Conservation (phyloP, 2,888 invertebrate genomes). For the Sphaeridia pumilis region DNA sequence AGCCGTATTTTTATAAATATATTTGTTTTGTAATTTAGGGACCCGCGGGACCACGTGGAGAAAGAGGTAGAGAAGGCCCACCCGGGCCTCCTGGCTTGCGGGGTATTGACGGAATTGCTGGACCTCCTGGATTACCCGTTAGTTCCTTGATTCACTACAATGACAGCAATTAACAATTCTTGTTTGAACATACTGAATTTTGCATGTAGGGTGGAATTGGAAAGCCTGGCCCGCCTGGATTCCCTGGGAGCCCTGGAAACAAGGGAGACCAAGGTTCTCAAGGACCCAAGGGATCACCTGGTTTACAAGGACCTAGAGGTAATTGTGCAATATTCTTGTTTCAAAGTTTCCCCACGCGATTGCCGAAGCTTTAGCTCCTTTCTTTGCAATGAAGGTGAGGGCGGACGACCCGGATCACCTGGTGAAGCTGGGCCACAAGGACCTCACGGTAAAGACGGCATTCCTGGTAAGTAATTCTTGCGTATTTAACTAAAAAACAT, state of each 20-base stretch:
- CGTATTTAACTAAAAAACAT: too few species aligned
- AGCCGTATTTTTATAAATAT: too few species aligned
- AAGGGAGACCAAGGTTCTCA: conserved; percentile 65
- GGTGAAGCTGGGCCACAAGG: conserved; percentile 66
- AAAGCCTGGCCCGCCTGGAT: conserved; percentile 72
- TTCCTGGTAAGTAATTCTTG: conserved; percentile 44
- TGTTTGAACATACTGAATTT: not conserved
- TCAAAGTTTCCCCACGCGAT: not conserved
- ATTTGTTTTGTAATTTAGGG: conserved; percentile 56
- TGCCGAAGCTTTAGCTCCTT: not conserved
- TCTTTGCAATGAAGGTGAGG: conserved; percentile 47
- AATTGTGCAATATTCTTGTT: conserved; percentile 13
- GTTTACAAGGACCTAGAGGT: conserved; percentile 65
- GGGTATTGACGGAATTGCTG: conserved; percentile 66
- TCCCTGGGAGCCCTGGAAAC: conserved; percentile 65
- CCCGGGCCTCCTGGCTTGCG: conserved; percentile 61
- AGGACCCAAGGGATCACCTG: conserved; percentile 70
- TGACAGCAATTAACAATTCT: too few species aligned
- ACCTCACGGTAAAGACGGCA: conserved; percentile 59
- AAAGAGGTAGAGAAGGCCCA: conserved; percentile 71
- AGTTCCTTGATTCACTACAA: too few species aligned
- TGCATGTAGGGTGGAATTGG: conserved; percentile 57
- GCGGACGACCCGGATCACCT: conserved; percentile 62
- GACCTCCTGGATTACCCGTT: conserved; percentile 63
- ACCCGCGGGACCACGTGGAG: conserved; percentile 65